Base-by-base conservation (phyloP, 2,888 invertebrate species). In the Stenichneumon culpator region DNA sequence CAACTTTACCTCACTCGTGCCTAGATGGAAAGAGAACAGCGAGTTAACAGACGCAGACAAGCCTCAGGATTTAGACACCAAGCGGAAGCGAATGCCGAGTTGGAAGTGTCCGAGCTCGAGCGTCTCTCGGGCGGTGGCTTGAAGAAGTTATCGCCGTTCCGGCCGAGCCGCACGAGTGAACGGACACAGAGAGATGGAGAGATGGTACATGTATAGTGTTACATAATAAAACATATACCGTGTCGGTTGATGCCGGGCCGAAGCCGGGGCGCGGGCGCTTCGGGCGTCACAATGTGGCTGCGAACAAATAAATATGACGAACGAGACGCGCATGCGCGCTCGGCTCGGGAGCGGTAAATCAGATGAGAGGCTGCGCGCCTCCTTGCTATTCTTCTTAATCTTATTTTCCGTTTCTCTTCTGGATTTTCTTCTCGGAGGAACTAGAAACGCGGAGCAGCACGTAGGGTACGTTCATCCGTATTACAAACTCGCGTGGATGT, bases 301-400 rank as follows among this genome's bases (percentile, higher is more conserved):
- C 88, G 82, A 89, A 87, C 89, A 87, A 89, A 89, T 89, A 89
- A 89, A 88, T 88, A 88, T 89, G 89, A 89, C 86, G 86, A 87
- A 89, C 86, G 86, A 86, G 87, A 88, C 79, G 63, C 74, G 79
- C 83, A 28, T 47, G 79, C 69, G 69, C 60, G 84, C 69, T 50
- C 69, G 68, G 32, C 81, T 75, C 84, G 82, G 16, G 44, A 79
- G 82, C 70, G 82, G 87, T 89, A 89, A 89, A 89, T 89, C 89
- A 89, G 83, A 39, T 80, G 65, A 74, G 72, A 4, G 44, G 44
- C 16, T 39, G 60, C 73, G 80, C 44, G 79, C 69, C 69, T 74
- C 36, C 47, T 70, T 50, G 32, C 44, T 69, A 16, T 60, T 44
- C 32, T 25, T 36, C 57, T 16, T 67, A 70, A 6, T 72, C 19